Percentiles rank a stretch among this genome's conserved stretches.
These are phyloP conservation scores for Peromyscus californicus DNA, from an alignment of 2,113 vertebrate species.

Conservation along the genomic window DNA sequence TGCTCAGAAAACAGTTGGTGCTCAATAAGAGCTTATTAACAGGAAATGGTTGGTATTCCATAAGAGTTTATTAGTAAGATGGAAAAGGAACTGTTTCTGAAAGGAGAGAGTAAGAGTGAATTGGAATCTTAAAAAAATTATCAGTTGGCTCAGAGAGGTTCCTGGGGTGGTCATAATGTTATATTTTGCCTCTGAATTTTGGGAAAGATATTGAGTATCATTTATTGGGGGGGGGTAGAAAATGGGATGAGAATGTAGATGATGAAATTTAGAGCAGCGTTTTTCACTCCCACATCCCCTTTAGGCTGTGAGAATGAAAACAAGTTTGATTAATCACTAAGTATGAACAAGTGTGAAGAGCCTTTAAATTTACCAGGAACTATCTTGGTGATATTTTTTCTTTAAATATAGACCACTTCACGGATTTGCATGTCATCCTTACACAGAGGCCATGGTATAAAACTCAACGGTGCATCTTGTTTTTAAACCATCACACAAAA, in stretches of 20 bases:
- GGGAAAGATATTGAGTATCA: neutral
- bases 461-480: neutral
- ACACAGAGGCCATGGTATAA: neutral
- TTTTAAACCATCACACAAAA: neutral
- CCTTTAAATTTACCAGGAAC: slow-evolving; percentile 1
- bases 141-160: neutral
- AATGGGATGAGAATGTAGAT: neutral
- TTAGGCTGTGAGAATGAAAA: slow-evolving; percentile 1
- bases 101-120: slow-evolving; percentile 8
- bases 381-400: neutral
- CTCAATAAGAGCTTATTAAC: neutral
- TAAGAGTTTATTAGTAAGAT: neutral
- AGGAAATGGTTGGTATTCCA: neutral
- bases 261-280: neutral
- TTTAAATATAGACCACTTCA: neutral
- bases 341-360: slow-evolving; percentile 30
- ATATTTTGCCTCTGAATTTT: neutral
- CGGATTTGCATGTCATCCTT: neutral
- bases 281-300: neutral
- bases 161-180: neutral
- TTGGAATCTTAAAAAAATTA: neutral
- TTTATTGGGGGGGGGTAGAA: neutral
- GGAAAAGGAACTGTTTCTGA: neutral
- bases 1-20: slow-evolving; percentile 22
- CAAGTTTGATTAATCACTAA: slow-evolving; percentile 43